These are phyloP conservation scores for Kryphioiulus occultus DNA, from an alignment of 2,888 invertebrate species.

Conservation along the genomic window DNA sequence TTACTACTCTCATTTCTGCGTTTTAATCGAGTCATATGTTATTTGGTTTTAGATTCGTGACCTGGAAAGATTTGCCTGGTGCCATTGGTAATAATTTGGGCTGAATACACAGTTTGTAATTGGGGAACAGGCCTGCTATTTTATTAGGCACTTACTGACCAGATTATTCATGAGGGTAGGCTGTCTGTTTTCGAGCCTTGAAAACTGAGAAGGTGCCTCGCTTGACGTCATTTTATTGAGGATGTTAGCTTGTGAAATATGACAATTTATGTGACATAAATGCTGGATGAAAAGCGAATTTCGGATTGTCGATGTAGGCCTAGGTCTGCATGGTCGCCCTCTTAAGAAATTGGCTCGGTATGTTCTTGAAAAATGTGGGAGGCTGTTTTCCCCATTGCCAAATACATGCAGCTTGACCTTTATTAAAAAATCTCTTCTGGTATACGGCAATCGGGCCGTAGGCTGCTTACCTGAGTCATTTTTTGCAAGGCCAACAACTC, in stretches of 20 bases:
- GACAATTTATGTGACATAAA: neutral
- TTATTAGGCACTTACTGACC: neutral
- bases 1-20: neutral
- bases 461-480: conserved; percentile 30
- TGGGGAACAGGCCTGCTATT: neutral
- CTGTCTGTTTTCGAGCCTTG: neutral
- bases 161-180: neutral
- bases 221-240: conserved; percentile 35
- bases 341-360: neutral
- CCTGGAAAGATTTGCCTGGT: neutral
- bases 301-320: neutral
- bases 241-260: neutral
- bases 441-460: neutral
- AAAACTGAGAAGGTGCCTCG: neutral
- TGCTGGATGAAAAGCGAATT: conserved; percentile 6
- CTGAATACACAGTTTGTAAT: neutral
- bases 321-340: conserved; percentile 1
- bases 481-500: conserved; percentile 35
- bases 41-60: neutral
- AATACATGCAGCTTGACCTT: neutral
- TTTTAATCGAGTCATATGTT: neutral
- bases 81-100: neutral
- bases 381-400: neutral
- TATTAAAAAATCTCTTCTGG: conserved; percentile 6
- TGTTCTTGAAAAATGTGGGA: conserved; percentile 29